These are phyloP conservation scores for Sebastes steindachneri DNA, from an alignment of 2,797 vertebrate species.

Conservation along the genomic window DNA sequence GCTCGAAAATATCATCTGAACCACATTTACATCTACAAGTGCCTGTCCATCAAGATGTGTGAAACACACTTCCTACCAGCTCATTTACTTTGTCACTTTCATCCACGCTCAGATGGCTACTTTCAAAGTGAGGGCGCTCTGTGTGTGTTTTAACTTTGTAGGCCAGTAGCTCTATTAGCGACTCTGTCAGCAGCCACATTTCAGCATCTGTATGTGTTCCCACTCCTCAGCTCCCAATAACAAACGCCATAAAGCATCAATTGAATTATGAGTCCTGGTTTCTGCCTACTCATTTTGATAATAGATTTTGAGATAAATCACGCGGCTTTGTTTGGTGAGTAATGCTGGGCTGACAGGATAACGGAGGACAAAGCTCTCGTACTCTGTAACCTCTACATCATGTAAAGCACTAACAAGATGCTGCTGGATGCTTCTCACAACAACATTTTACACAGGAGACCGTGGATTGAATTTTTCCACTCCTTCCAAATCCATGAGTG, in stretches of 20 bases:
- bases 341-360: slow-evolving; percentile 50
- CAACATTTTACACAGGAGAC: slow-evolving; percentile 58
- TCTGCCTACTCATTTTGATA: slow-evolving; percentile 75
- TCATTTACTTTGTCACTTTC: slow-evolving; percentile 57
- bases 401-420: slow-evolving; percentile 56
- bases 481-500: slow-evolving; percentile 56
- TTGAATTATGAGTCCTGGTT: slow-evolving; percentile 71
- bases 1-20: slow-evolving; percentile 17
- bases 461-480: slow-evolving; percentile 52
- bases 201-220: slow-evolving; percentile 56
- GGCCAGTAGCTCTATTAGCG: slow-evolving; percentile 64
- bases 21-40: slow-evolving; percentile 30
- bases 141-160: slow-evolving; percentile 57
- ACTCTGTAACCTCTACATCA: slow-evolving; percentile 54
- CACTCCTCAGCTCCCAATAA: slow-evolving; percentile 56
- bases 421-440: slow-evolving; percentile 49
- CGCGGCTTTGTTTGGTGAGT: slow-evolving; percentile 57
- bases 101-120: slow-evolving; percentile 36
- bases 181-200: slow-evolving; percentile 64
- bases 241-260: slow-evolving; percentile 63
- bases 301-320: slow-evolving; percentile 73
- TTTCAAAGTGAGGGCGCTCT: slow-evolving; percentile 31
- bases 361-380: slow-evolving; percentile 51
- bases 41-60: slow-evolving; percentile 49
- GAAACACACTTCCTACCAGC: slow-evolving; percentile 60